Base-by-base conservation (phyloP, 2,113 vertebrate genomes). In the Orthonyx spaldingii region DNA sequence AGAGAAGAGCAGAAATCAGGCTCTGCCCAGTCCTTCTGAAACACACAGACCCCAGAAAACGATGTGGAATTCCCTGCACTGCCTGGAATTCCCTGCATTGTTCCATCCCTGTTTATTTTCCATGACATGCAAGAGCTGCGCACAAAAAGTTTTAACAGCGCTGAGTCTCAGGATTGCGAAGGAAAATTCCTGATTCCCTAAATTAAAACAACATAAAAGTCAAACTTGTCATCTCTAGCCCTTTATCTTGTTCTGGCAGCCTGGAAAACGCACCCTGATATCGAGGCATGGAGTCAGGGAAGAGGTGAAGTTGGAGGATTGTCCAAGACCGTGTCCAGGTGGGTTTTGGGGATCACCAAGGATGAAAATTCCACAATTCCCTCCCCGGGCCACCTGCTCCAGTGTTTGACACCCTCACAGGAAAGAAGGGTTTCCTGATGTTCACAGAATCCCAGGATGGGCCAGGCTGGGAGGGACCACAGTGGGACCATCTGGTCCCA, bases 321-420 rank as follows among this genome's bases (percentile, higher is more conserved):
- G 2, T 16, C 30, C 35, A 11, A 50, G 32, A 33, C 6, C 0
- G 0, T 16, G 3, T 14, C 63, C 63, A 33, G 33, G 3, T 46
- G 44, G 4, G 6, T 50, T 55, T 35, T 57, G 57, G 44, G 1
- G n/a, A 63, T 47, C 23, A 64, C 24, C 76, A 59, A 28, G 35
- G 47, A 85, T 33, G 22, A 22, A 84, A 27, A 76, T 20, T 39
- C 66, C 53, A 76, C 20, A 23, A 30, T 28, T 41, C 14, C 8
- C 2, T 63, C 47, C 11, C 32, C n/a, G 55, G 33, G 11, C 3
- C 20, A 46, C 7, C 47, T 63, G 44, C 17, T 46, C 33, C 22
- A 24, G 19, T 2, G 21, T 72, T 18, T 18, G 55, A 47, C 27
- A 52, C 13, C 15, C 30, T 26, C 3, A 17, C 7, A 8, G 10